Conservation (phyloP, 2,797 vertebrate species). For the Stomatorhinus walkeri region DNA sequence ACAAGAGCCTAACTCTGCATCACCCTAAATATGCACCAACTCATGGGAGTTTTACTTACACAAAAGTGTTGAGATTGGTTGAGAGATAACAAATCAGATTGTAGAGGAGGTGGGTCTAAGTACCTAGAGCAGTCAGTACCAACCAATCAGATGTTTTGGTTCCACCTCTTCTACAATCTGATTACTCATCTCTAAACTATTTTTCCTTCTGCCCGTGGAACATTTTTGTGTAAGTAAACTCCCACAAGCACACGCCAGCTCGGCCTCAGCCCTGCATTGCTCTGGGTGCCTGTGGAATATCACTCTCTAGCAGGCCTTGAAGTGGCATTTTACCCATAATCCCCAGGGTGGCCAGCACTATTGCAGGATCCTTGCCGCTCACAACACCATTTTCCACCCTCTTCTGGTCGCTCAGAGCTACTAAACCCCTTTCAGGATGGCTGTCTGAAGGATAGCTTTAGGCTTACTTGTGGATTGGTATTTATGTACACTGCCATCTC, state of each 20-base stretch:
- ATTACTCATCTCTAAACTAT: neutral
- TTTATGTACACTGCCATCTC: constrained; percentile 78
- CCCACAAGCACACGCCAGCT: neutral
- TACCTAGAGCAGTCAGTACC: neutral
- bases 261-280: constrained; percentile 35
- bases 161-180: neutral
- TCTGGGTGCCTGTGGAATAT: constrained; percentile 41
- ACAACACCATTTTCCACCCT: neutral
- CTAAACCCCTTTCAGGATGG: neutral
- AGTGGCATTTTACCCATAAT: constrained; percentile 39
- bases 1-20: neutral
- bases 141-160: neutral
- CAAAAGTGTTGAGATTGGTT: neutral
- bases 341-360: neutral
- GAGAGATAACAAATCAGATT: neutral
- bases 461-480: constrained; percentile 82
- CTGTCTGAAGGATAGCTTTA: neutral
- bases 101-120: neutral
- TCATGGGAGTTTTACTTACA: neutral
- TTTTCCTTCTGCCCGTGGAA: neutral
- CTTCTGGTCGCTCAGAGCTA: neutral
- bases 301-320: constrained; percentile 42
- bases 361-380: neutral
- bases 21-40: neutral
- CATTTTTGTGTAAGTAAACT: neutral